phyloP scores from a whole-genome alignment of 2,113 vertebrate species.

The Alaudala cheleensis region DNA sequence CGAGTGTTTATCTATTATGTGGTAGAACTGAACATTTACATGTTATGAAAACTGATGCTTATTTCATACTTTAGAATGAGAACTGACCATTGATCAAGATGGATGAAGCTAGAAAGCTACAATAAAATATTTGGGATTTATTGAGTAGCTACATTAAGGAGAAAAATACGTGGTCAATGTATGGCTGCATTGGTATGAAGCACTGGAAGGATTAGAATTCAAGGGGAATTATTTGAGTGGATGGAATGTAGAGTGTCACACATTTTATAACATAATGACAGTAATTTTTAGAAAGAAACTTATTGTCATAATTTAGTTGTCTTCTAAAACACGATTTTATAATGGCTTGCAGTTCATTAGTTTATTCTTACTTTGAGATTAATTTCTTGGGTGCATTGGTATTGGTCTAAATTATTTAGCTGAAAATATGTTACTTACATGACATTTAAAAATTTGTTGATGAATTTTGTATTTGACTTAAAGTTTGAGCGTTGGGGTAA shows the following conservation, averaged over 20 bases:
- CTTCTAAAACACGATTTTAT: neutral
- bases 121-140: neutral
- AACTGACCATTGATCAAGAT: neutral
- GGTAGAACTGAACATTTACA: neutral
- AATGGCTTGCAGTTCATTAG: neutral
- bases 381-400: neutral
- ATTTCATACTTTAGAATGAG: neutral
- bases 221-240: neutral
- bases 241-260: neutral
- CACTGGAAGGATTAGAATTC: neutral
- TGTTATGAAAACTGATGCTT: neutral
- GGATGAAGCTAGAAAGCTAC: neutral
- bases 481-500: neutral
- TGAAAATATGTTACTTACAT: neutral
- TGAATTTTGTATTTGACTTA: neutral
- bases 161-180: neutral
- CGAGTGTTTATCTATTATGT: neutral
- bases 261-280: neutral
- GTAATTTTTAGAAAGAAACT: neutral
- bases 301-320: neutral
- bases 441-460: neutral
- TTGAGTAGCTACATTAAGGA: neutral
- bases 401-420: neutral
- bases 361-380: neutral
- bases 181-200: neutral